phyloP scores from a whole-genome alignment of 2,888 invertebrate species.

The Germaria angustata region DNA sequence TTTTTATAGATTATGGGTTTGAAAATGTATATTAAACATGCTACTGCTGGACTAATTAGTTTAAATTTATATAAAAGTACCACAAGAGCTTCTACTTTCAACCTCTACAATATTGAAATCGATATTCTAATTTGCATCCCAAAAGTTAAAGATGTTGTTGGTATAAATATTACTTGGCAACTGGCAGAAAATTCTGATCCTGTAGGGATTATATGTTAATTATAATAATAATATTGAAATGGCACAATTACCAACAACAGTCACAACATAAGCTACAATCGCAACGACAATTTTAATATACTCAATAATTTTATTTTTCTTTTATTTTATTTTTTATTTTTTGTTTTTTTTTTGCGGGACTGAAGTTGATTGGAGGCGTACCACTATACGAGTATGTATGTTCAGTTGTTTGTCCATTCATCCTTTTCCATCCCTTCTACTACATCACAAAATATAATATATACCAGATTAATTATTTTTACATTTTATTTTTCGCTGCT shows the following conservation, averaged over 20 bases:
- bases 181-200: slow-evolving; percentile 22
- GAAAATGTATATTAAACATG: no score
- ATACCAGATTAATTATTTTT: slow-evolving; percentile 53
- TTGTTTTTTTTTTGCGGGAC: background rate
- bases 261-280: background rate
- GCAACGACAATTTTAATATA: background rate
- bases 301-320: background rate
- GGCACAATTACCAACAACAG: background rate
- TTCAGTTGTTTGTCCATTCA: background rate
- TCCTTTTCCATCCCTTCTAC: background rate
- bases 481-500: slow-evolving; percentile 21
- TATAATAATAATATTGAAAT: slow-evolving; percentile 33
- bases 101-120: no score
- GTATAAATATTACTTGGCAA: no score
- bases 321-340: no score
- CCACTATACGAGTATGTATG: background rate
- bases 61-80: no score
- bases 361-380: background rate
- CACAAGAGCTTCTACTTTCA: no score
- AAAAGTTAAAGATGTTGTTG: no score
- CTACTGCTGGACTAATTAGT: no score
- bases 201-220: slow-evolving; percentile 43
- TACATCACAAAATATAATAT: slow-evolving; percentile 27
- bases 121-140: no score
- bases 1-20: no score